These are phyloP conservation scores for Dendroctonus ponderosae DNA, from an alignment of 1,140 invertebrate genomes.

Conservation along the genomic window DNA sequence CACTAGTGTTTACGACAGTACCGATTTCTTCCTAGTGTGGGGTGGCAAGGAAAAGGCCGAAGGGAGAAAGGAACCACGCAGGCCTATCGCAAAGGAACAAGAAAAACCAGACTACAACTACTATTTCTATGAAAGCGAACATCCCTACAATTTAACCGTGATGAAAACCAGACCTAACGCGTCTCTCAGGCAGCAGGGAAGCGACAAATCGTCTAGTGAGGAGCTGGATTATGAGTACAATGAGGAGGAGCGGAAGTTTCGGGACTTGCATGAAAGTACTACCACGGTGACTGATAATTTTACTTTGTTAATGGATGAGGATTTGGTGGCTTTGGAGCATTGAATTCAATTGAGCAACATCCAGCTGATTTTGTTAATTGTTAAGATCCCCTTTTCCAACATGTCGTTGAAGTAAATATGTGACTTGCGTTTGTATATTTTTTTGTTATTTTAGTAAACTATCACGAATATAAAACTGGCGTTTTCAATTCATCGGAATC, in stretches of 20 bases:
- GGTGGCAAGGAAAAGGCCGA: constrained; percentile 30
- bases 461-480: too few species aligned
- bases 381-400: too few species aligned
- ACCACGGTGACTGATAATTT: neutral
- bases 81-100: neutral
- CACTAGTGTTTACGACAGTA: constrained; percentile 29
- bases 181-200: neutral
- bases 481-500: too few species aligned
- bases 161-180: constrained; percentile 5
- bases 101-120: constrained; percentile 11
- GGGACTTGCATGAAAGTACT: constrained; percentile 22
- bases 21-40: constrained; percentile 28
- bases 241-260: constrained; percentile 24
- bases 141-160: constrained; percentile 18
- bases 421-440: too few species aligned
- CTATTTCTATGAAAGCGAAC: constrained; percentile 19
- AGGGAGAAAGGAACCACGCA: constrained; percentile 14
- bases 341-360: too few species aligned
- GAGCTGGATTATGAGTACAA: constrained; percentile 28
- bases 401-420: too few species aligned
- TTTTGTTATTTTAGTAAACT: too few species aligned
- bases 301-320: neutral
- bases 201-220: constrained; percentile 14
- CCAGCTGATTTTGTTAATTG: too few species aligned
- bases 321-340: neutral